Evolutionary conservation across 2,797 vertebrate genomes (phyloP).

Genomic region (Labroides dimidiatus): DNA sequence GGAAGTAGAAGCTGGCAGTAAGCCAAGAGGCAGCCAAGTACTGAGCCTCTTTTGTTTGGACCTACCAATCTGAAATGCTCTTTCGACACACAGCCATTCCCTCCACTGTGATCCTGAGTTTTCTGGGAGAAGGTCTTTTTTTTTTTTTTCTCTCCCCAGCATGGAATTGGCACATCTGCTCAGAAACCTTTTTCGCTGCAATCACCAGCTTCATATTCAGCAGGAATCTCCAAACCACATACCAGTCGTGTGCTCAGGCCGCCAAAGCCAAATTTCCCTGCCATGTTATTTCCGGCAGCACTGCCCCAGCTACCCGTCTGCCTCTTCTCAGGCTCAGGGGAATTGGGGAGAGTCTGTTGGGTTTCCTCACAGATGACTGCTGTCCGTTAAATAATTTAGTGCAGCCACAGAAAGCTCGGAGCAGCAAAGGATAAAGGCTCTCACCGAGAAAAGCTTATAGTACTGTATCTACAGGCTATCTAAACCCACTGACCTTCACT

Average conservation of each 20-base stretch:
- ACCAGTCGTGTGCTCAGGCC: slow-evolving; percentile 27
- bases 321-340: slow-evolving; percentile 53
- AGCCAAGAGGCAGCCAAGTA: slow-evolving; percentile 40
- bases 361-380: slow-evolving; percentile 69
- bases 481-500: slow-evolving; percentile 41
- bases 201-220: slow-evolving; percentile 34
- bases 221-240: slow-evolving; percentile 50
- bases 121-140: slow-evolving; percentile 32
- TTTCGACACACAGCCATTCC: slow-evolving; percentile 36
- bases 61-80: slow-evolving; percentile 46
- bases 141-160: slow-evolving; percentile 7
- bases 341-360: slow-evolving; percentile 54
- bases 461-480: slow-evolving; percentile 34
- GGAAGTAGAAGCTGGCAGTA: slow-evolving; percentile 19
- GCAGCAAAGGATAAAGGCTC: slow-evolving; percentile 54
- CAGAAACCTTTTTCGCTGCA: slow-evolving; percentile 33
- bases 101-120: slow-evolving; percentile 32
- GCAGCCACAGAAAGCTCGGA: slow-evolving; percentile 60
- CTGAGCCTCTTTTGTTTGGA: slow-evolving; percentile 52
- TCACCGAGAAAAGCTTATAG: slow-evolving; percentile 44
- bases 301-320: slow-evolving; percentile 54
- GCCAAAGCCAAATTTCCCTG: slow-evolving; percentile 46
- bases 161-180: slow-evolving; percentile 52
- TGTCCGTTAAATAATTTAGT: slow-evolving; percentile 78
- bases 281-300: slow-evolving; percentile 62